Evolutionary conservation across 2,113 vertebrate species (phyloP), one percentile per base, ranked within the genome.

Genomic region (Oryzias woworae): DNA sequence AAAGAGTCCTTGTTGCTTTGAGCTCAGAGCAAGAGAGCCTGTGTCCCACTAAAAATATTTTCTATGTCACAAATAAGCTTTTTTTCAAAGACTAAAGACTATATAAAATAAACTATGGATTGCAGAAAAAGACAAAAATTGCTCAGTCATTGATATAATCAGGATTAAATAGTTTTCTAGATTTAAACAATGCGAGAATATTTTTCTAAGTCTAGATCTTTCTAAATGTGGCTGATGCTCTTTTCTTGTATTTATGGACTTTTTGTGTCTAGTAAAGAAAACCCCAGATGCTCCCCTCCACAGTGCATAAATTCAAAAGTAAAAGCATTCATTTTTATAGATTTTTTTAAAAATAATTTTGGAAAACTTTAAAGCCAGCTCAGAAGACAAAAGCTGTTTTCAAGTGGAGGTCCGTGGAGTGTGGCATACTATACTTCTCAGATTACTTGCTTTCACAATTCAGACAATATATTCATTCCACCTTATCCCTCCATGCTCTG

Each of bases 161-260:
- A 28, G 26, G 26, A 71, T 50, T 43, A 49, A 78, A 82, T 67
- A 42, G 0, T 31, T 55, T 24, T 68, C 67, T 23, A 68, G 62
- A 86, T 85, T 76, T 73, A 63, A 85, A 86, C 68, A 75, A 84
- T 81, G 75, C 86, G 85, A 62, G 62, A 65, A 71, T 67, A 80
- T 78, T 4, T 84, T 69, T 66, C 49, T 58, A 60, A 48, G 53
- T 20, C 23, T 5, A 57, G 83, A 87, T 84, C 78, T 85, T 64
- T 70, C 31, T 75, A 77, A 84, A 46, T 47, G 61, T 70, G 18
- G 58, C 70, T 46, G 67, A 59, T 87, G 82, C 87, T 88, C 75
- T 87, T 85, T 82, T 77, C 72, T 78, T 62, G 58, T 71, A 79
- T 76, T 76, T 69, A 65, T 59, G 67, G 66, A 72, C 68, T 82